These are phyloP conservation scores for Pipistrellus pygmaeus DNA, from an alignment of 2,797 vertebrate species.

Conservation along the genomic window DNA sequence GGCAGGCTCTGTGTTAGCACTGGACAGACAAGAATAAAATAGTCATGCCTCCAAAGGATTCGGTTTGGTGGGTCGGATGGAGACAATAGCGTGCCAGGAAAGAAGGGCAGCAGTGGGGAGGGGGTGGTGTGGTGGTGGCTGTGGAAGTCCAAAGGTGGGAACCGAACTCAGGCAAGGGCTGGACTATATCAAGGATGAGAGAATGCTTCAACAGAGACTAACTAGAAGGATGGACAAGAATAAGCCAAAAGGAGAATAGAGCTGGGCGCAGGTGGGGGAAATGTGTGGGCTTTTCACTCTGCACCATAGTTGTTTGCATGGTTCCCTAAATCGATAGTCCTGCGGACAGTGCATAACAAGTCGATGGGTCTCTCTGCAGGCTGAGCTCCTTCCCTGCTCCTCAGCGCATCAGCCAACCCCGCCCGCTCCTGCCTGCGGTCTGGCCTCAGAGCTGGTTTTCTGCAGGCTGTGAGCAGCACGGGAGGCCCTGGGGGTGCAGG, in stretches of 20 bases:
- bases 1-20: background rate
- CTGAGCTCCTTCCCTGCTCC: background rate
- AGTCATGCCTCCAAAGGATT: background rate
- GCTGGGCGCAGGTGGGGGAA: background rate
- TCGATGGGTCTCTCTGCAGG: conserved; percentile 31
- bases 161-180: background rate
- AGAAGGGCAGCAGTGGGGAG: background rate
- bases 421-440: background rate
- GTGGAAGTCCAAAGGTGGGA: background rate
- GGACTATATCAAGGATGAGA: background rate
- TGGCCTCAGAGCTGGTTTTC: conserved; percentile 41
- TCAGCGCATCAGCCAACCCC: background rate
- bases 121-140: too few relatives aligned
- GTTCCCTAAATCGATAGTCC: background rate
- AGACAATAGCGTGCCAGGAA: background rate
- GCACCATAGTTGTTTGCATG: background rate
- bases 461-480: conserved; percentile 35
- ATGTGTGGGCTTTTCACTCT: conserved; percentile 3
- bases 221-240: background rate
- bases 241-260: background rate
- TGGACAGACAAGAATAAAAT: background rate
- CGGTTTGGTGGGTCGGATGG: background rate
- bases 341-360: background rate
- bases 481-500: background rate
- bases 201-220: background rate